Base-by-base conservation (phyloP, 2,113 vertebrate genomes). In the Penelope pileata region DNA sequence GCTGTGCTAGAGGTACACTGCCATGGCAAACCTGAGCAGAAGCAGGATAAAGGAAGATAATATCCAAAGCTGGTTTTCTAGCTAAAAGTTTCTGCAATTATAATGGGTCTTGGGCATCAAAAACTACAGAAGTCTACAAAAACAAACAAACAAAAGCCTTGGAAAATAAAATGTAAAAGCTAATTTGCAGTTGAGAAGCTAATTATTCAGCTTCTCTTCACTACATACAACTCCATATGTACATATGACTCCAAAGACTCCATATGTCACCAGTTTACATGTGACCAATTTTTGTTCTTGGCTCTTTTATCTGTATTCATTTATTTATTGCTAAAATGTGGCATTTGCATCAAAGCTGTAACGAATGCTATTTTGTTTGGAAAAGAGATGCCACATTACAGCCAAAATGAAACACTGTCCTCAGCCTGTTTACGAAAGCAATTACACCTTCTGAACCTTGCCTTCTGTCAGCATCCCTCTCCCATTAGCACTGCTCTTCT, bases 11-110 rank as follows among this genome's bases (percentile, higher is more conserved):
- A 4, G 14, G 9, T 10, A 66, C 14, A 29, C 2, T 76, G 22
- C 16, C 58, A 85, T n/a, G 32, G 22, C 16, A 70, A 73, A 69
- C 2, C 2, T 1, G 0, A 27, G 10, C 26, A 45, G 27, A 76
- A 63, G 3, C 13, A 59, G 11, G 38, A 53, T 58, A 68, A 42
- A 63, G 23, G 24, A 63, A 64, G 7, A 8, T 19, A 30, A 30
- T 10, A 7, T 69, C 16, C 42, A 24, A 40, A 36, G 40, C 6
- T 40, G 4, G 53, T 29, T 58, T 60, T 22, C 14, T 18, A 82
- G 34, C 8, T 89, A 58, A 86, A 88, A 14, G 3, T 1, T 12
- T 81, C 77, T 16, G 62, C 26, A 62, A 11, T 29, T 67, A 24
- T 17, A 67, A 74, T 5, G 22, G 17, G 6, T 30, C 47, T 56